Conservation (phyloP, 2,888 invertebrate genomes). For the Euzophera pinguis region DNA sequence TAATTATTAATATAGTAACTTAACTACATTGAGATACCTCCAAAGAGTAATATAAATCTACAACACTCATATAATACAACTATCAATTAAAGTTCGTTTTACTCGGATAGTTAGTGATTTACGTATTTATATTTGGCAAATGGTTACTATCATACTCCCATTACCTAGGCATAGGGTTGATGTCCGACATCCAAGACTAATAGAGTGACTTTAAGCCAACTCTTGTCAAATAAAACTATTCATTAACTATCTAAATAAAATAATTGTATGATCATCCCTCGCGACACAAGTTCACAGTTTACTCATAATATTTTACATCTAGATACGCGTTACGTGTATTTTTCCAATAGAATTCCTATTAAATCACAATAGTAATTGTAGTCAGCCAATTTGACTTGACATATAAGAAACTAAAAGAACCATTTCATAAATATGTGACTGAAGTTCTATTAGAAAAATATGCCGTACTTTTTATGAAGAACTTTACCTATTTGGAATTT, state of each 20-base stretch:
- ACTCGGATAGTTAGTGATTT: conserved; percentile 38
- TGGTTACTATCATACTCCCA: conserved; percentile 50
- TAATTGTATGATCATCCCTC: conserved; percentile 33
- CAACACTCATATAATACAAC: conserved; percentile 48
- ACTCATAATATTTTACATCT: conserved; percentile 15
- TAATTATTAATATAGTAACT: conserved; percentile 38
- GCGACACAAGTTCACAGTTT: conserved; percentile 15
- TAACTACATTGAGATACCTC: conserved; percentile 67
- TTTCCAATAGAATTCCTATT: conserved; percentile 19
- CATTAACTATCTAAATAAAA: conserved; percentile 56
- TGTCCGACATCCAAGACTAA: conserved; percentile 52
- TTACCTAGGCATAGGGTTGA: conserved; percentile 44
- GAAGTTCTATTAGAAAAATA: conserved; percentile 17
- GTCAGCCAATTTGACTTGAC: background rate
- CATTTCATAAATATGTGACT: background rate
- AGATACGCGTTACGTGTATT: conserved; percentile 15
- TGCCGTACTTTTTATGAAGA: conserved; percentile 6
- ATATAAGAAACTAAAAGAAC: background rate
- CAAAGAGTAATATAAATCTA: conserved; percentile 51
- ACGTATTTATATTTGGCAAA: conserved; percentile 75
- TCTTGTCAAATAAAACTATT: conserved; percentile 36
- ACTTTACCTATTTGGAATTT: conserved; percentile 23
- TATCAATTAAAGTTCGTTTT: conserved; percentile 38
- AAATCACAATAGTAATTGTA: background rate
- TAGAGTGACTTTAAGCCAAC: conserved; percentile 62